Evolutionary conservation across 2,113 vertebrate genomes (phyloP), one percentile per base, ranked within the genome.

Genomic region (Zosterops pallidus): DNA sequence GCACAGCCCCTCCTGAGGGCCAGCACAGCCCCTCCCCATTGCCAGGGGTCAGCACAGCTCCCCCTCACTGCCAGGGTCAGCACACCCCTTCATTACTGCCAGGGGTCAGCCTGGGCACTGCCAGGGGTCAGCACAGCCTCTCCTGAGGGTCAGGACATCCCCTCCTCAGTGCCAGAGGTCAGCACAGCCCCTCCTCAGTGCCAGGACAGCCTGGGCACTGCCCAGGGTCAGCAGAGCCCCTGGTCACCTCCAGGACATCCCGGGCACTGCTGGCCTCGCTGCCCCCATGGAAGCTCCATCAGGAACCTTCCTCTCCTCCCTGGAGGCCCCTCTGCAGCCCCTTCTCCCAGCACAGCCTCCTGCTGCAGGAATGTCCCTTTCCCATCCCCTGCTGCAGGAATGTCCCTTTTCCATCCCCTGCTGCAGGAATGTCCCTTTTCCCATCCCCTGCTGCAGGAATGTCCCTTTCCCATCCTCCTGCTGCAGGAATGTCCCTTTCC

Each of bases 251-350:
- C 49, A 53, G 69, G 3, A 47, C 46, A 47, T 47, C 65, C 79
- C 0, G 0, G 23, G 9, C 50, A 4, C 59, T 19, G 13, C 69
- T 26, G 69, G 24, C 16, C 52, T 52, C 18, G 1, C 18, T 50
- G 25, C 35, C 76, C 19, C 50, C 50, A 2, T 6, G 26, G 25
- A 14, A 42, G 12, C 2, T 6, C 59, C 52, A 13, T 6, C 2
- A 6, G 10, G 5, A 20, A 5, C 12, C 2, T 17, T 6, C 42
- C 44, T 44, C 35, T 33, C 18, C 68, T 24, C 57, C 64, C 57
- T 3, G 24, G 31, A 19, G 25, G 12, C 5, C 17, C 25, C 50
- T 52, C 50, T 55, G 55, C 64, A 65, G 44, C 2, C 41, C 83
- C 81, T 63, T 4, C 12, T 28, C 39, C 72, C 47, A 14, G 46